Conservation (phyloP, 2,888 invertebrate species). For the Rhaphigaster nebulosa region DNA sequence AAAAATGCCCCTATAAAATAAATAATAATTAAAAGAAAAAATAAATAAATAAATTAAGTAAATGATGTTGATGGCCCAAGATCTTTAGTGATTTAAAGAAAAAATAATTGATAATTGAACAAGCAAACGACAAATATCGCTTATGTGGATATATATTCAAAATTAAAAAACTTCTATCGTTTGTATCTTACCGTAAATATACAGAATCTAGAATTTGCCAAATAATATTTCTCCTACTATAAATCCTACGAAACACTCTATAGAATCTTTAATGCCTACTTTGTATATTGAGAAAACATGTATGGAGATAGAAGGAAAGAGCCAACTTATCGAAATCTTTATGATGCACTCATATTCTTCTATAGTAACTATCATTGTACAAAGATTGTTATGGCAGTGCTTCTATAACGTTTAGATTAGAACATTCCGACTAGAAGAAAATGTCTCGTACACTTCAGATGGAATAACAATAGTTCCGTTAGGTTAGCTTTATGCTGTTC, state of each 20-base stretch:
- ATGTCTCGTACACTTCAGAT: background rate
- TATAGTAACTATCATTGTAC: background rate
- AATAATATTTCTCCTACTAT: background rate
- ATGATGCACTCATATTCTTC: background rate
- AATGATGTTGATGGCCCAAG: too few relatives aligned
- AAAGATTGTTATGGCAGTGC: background rate
- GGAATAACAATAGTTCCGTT: background rate
- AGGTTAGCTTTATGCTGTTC: background rate
- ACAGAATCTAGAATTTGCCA: too few relatives aligned
- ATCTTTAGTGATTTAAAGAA: too few relatives aligned
- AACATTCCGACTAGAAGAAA: background rate
- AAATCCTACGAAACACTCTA: background rate
- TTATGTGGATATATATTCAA: too few relatives aligned
- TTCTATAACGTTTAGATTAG: background rate
- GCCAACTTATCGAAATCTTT: background rate
- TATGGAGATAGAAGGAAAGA: background rate
- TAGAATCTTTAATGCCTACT: background rate
- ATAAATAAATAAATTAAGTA: too few relatives aligned
- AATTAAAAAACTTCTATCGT: too few relatives aligned
- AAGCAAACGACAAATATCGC: too few relatives aligned
- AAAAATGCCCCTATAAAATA: too few relatives aligned
- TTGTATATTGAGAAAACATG: background rate
- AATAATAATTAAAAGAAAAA: too few relatives aligned
- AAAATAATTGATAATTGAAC: too few relatives aligned
- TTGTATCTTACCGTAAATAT: too few relatives aligned